Evolutionary conservation across 2,888 invertebrate species (phyloP).

Genomic region (Masnerella sp.): DNA sequence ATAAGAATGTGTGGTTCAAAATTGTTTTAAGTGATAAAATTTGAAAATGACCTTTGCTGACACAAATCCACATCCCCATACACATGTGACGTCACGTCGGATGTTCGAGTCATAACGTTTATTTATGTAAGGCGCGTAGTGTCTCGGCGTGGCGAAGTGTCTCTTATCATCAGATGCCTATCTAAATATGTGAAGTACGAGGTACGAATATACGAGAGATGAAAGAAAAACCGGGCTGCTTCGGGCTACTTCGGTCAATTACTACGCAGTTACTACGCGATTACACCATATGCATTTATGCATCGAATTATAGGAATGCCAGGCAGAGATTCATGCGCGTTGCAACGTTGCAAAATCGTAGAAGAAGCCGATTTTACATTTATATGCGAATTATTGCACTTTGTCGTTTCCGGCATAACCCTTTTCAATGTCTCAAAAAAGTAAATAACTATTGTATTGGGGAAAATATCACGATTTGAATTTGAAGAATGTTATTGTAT

Average conservation of each 20-base stretch:
- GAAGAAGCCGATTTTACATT: slow-evolving; percentile 34
- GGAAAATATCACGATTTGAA: no score
- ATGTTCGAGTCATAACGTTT: slow-evolving; percentile 40
- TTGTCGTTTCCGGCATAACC: no score
- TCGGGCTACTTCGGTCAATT: slow-evolving; percentile 51
- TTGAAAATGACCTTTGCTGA: no score
- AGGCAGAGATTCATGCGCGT: slow-evolving; percentile 34
- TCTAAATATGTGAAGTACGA: slow-evolving; percentile 72
- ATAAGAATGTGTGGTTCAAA: no score
- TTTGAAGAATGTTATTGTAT: no score
- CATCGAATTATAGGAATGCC: slow-evolving; percentile 69
- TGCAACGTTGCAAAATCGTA: slow-evolving; percentile 25
- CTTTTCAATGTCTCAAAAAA: no score
- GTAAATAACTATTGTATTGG: no score
- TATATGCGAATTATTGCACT: slow-evolving; percentile 29
- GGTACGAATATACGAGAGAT: slow-evolving; percentile 55
- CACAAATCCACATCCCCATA: no score
- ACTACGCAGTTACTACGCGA: slow-evolving; percentile 57
- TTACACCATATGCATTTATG: slow-evolving; percentile 71
- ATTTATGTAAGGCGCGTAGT: slow-evolving; percentile 55
- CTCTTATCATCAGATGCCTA: slow-evolving; percentile 72
- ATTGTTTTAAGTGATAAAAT: no score
- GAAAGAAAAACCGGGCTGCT: slow-evolving; percentile 55
- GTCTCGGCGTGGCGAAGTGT: slow-evolving; percentile 66
- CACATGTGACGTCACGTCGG: slow-evolving; percentile 27